phyloP scores from a whole-genome alignment of 30 jellyfish, hydroid and myxozoan species.

The Hydractinia echinata region DNA sequence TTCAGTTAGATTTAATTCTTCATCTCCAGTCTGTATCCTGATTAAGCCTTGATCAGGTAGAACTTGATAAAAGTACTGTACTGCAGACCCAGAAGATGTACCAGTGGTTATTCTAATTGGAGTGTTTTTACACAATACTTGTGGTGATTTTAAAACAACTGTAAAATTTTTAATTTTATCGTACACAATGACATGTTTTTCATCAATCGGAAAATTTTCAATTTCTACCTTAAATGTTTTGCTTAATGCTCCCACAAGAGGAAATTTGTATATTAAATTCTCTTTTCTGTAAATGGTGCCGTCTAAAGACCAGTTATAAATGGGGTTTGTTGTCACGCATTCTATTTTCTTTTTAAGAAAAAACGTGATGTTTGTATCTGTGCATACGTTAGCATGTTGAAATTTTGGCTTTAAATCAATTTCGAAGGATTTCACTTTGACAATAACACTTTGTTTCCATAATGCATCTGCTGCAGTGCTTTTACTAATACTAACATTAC shows the following conservation, averaged over 20 bases:
- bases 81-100: slow-evolving; percentile 37
- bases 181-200: slow-evolving; percentile 12
- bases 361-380: not conserved
- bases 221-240: not conserved
- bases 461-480: too few relatives aligned
- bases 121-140: slow-evolving; percentile 24
- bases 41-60: not conserved
- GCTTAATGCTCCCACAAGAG: not conserved
- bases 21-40: not conserved
- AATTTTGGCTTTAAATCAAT: not conserved
- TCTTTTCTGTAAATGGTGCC: not conserved
- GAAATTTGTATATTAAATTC: too few relatives aligned
- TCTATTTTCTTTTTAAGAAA: not conserved
- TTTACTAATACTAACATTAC: too few relatives aligned
- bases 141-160: slow-evolving; percentile 17
- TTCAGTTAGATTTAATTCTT: too few relatives aligned
- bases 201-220: not conserved
- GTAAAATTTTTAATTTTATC: slow-evolving; percentile 41
- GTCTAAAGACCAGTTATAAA: not conserved
- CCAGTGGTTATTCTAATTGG: slow-evolving; percentile 10
- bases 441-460: too few relatives aligned
- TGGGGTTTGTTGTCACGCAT: slow-evolving; percentile 8
- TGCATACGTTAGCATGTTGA: not conserved
- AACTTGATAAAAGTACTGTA: not conserved
- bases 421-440: not conserved